phyloP scores from a whole-genome alignment of 2,113 vertebrate species.

The Silurus meridionalis region DNA sequence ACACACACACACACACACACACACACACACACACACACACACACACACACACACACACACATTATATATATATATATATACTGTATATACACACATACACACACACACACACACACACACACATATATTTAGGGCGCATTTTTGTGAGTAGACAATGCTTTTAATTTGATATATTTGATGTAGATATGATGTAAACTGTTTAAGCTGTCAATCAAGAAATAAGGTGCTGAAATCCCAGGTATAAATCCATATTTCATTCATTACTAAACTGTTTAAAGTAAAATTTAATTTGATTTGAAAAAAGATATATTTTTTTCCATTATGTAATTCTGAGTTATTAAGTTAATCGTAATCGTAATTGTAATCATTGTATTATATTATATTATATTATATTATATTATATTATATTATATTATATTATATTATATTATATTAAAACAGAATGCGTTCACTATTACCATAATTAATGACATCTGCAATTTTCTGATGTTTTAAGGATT shows the following conservation, averaged over 20 bases:
- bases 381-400: too few species aligned
- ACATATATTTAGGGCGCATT: not conserved
- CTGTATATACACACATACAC: too few species aligned
- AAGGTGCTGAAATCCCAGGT: not conserved
- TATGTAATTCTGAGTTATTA: too few species aligned
- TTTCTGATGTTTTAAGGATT: not conserved
- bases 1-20: not conserved
- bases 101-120: too few species aligned
- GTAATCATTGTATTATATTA: too few species aligned
- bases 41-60: not conserved
- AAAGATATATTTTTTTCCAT: not conserved
- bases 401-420: too few species aligned
- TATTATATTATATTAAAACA: too few species aligned
- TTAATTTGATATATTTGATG: not conserved
- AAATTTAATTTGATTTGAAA: not conserved
- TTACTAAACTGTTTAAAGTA: not conserved
- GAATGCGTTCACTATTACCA: too few species aligned
- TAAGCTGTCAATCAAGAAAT: not conserved
- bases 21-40: not conserved
- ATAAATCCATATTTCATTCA: not conserved
- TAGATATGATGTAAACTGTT: not conserved
- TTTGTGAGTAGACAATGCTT: not conserved
- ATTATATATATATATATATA: too few species aligned
- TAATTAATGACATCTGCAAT: too few species aligned
- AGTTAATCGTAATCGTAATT: too few species aligned